These are phyloP conservation scores for Chironomus tentans DNA, from an alignment of 2,888 invertebrate genomes.

Conservation along the genomic window DNA sequence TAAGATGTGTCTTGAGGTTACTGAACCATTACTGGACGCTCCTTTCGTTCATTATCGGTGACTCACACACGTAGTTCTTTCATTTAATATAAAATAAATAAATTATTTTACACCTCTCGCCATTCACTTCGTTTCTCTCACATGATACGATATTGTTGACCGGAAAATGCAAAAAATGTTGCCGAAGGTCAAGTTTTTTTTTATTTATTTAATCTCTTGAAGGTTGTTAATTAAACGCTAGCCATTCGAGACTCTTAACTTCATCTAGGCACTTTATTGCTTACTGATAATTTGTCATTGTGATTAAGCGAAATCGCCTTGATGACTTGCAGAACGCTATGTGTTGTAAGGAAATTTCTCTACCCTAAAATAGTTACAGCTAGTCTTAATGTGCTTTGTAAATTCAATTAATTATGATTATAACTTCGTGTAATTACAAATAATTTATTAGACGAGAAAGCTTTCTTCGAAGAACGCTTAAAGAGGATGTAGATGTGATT, in stretches of 20 bases:
- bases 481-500: too few species aligned
- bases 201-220: neutral
- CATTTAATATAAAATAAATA: neutral
- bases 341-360: too few species aligned
- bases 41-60: neutral
- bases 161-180: constrained; percentile 1
- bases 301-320: too few species aligned
- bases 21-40: neutral
- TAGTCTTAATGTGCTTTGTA: too few species aligned
- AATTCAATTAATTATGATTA: too few species aligned
- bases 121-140: too few species aligned
- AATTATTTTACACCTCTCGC: too few species aligned
- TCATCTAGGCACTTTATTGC: neutral
- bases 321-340: too few species aligned
- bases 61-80: neutral
- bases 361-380: too few species aligned
- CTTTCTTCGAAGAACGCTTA: too few species aligned
- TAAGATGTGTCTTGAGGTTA: neutral
- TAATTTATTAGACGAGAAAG: too few species aligned
- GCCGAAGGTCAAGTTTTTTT: neutral
- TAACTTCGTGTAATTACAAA: too few species aligned
- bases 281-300: neutral
- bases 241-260: neutral
- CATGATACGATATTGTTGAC: neutral
- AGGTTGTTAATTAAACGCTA: neutral